Conservation (phyloP, 2,797 vertebrate genomes). For the Molossus molossus region DNA sequence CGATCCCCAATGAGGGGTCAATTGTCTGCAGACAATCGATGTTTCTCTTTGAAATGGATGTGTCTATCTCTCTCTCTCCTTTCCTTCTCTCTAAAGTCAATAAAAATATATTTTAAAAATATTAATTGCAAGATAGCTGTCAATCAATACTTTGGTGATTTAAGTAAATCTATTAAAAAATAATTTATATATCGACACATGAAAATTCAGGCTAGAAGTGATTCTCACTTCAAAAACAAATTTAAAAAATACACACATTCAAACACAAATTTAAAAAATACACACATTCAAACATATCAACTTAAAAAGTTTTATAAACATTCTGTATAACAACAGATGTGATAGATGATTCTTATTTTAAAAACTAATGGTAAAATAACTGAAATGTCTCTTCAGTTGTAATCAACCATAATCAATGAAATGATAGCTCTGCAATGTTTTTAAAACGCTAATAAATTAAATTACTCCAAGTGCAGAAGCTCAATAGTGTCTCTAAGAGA, state of each 20-base stretch:
- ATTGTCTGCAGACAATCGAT: too few relatives aligned
- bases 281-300: conserved; percentile 1
- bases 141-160: neutral
- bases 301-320: neutral
- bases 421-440: neutral
- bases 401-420: conserved; percentile 31
- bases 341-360: neutral
- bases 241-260: conserved; percentile 14
- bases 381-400: neutral
- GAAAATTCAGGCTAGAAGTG: conserved; percentile 45
- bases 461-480: neutral
- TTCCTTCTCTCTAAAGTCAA: too few relatives aligned
- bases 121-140: neutral
- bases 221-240: conserved; percentile 46
- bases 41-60: too few relatives aligned
- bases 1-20: too few relatives aligned
- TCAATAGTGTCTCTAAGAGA: neutral
- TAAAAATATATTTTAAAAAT: too few relatives aligned
- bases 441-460: neutral
- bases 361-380: conserved; percentile 40
- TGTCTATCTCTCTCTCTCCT: too few relatives aligned
- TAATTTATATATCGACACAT: neutral
- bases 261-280: conserved; percentile 24
- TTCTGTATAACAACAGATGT: neutral
- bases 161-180: neutral